Base-by-base conservation (phyloP, 2,113 vertebrate genomes). In the Pelvicachromis taeniatus region DNA sequence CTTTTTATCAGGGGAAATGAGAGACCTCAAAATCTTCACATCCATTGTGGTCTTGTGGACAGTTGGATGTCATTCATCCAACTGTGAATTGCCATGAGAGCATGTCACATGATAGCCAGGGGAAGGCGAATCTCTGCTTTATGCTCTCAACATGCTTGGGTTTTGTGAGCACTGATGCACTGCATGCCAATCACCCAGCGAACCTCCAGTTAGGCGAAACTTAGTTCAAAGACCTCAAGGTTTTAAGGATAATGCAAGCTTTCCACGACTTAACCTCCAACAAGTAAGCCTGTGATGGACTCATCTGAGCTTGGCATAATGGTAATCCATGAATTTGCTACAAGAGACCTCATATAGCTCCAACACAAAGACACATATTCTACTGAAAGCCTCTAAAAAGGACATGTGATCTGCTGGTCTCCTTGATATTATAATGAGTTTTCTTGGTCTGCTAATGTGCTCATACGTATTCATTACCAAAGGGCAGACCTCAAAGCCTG, bases 371-470 rank as follows among this genome's bases (percentile, higher is more conserved):
- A 68, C 56, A 59, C 78, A 55, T 13, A 7, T 16, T 59, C 45
- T 19, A 19, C 73, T 86, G 75, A 88, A 91, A 88, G 80, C 79
- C 82, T 38, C 73, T 79, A 58, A 90, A 65, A 91, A 88, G 91
- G 79, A 9, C 63, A 56, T 84, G 88, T 83, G 88, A 94, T 89
- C 63, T 68, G 53, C 52, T 86, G 90, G 50, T 87, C 81, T 87
- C 93, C 91, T 95, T 94, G 92, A 93, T 94, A 94, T 94, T 92
- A 21, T 90, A 94, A 94, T 94, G 91, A 93, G 84, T 88, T 63
- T 85, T 90, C 85, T 89, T 88, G 90, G 90, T 91, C 87, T 84
- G 84, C 83, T 92, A 90, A 93, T 93, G 86, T 70, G 82, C 90
- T 93, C 91, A 88, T 87, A 89, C 88, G 93, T 91, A 95, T 94